Conservation (phyloP, 2,797 vertebrate species). For the Sebastes steindachneri region DNA sequence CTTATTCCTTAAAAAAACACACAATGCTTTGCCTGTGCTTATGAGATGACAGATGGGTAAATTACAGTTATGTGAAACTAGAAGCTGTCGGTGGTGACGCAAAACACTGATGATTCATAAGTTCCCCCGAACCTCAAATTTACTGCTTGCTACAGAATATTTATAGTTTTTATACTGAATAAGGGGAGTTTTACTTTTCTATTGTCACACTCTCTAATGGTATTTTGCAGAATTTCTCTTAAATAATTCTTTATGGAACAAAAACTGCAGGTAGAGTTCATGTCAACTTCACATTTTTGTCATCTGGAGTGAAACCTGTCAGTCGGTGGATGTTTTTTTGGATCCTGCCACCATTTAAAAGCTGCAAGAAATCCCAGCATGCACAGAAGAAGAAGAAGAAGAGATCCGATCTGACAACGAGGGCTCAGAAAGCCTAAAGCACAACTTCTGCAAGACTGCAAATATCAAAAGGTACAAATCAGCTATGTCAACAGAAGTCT, state of each 20-base stretch:
- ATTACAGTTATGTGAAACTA: constrained; percentile 40
- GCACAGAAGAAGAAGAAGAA: background rate
- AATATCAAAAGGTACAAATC: background rate
- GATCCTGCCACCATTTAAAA: background rate
- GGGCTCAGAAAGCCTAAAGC: background rate
- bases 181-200: background rate
- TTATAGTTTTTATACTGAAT: background rate
- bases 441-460: background rate
- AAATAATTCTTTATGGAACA: background rate
- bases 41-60: constrained; percentile 46
- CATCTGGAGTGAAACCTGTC: background rate
- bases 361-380: background rate
- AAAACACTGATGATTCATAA: constrained; percentile 38
- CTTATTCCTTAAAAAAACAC: background rate
- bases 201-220: background rate
- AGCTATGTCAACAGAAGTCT: too few species aligned
- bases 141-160: background rate
- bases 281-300: background rate
- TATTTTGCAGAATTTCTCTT: background rate
- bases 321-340: background rate
- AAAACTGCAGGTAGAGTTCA: background rate
- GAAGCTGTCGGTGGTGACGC: constrained; percentile 29
- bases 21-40: background rate
- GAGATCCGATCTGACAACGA: background rate
- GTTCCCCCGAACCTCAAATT: background rate